Conservation (phyloP, 2,888 invertebrate genomes). For the Chorisops tibialis region DNA sequence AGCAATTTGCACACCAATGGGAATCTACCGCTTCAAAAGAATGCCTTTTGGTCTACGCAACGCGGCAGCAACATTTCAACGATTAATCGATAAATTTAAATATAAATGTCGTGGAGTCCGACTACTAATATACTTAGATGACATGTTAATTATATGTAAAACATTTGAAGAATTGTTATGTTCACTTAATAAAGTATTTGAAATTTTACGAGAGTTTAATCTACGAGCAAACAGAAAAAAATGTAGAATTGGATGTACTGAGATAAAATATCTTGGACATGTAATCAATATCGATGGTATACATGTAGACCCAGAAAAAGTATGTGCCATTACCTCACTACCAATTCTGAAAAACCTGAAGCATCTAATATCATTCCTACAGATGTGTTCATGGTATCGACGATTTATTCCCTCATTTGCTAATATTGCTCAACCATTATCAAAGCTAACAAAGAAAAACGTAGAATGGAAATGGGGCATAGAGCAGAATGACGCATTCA, state of each 20-base stretch:
- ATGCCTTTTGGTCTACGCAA: too few relatives aligned
- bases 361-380: conserved; percentile 32
- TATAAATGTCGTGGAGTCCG: conserved; percentile 30
- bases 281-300: conserved; percentile 34
- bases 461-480: conserved; percentile 38
- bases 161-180: conserved; percentile 33
- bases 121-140: too few relatives aligned
- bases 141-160: too few relatives aligned
- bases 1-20: conserved; percentile 32
- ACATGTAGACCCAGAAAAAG: conserved; percentile 34
- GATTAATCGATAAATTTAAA: too few relatives aligned
- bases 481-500: conserved; percentile 35
- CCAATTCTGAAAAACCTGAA: conserved; percentile 32
- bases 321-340: conserved; percentile 31
- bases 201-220: conserved; percentile 34
- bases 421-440: conserved; percentile 39
- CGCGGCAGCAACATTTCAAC: too few relatives aligned
- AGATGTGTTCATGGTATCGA: conserved; percentile 33
- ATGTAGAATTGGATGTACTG: conserved; percentile 22
- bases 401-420: conserved; percentile 31
- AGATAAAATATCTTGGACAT: conserved; percentile 30
- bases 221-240: conserved; percentile 25
- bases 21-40: too few relatives aligned
- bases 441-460: conserved; percentile 38
- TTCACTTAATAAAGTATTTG: conserved; percentile 35